phyloP scores from a whole-genome alignment of 2,888 invertebrate species.

The Chymomyza amoena region DNA sequence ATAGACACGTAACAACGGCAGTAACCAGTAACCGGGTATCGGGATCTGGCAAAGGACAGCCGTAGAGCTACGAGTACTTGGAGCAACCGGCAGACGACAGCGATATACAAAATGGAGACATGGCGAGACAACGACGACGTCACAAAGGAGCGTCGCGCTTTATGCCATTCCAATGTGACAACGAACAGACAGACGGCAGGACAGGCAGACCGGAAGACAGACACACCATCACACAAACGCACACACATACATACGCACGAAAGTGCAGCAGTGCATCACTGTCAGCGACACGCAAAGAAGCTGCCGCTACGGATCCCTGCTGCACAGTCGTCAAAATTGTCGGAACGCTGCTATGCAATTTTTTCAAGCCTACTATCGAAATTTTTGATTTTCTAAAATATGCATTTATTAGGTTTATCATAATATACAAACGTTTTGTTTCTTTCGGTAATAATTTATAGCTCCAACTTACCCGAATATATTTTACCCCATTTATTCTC shows the following conservation, averaged over 20 bases:
- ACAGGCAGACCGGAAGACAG: slow-evolving; percentile 15
- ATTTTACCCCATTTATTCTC: too few species aligned
- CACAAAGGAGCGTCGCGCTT: not conserved
- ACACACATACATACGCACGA: slow-evolving; percentile 1
- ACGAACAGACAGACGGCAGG: slow-evolving; percentile 13
- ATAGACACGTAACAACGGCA: not conserved
- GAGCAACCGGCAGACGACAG: slow-evolving; percentile 18
- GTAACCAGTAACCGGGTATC: not conserved
- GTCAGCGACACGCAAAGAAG: slow-evolving; percentile 27
- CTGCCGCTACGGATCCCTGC: not conserved
- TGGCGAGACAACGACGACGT: not conserved
- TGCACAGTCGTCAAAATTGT: not conserved
- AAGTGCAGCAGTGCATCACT: slow-evolving; percentile 37
- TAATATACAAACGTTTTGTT: too few species aligned
- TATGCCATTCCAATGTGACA: not conserved
- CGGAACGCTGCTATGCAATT: not conserved
- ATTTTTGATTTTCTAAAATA: not conserved
- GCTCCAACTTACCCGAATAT: too few species aligned
- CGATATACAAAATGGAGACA: not conserved
- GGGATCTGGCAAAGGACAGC: not conserved
- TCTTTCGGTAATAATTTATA: too few species aligned
- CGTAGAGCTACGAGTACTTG: slow-evolving; percentile 2
- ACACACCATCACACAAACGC: slow-evolving; percentile 18
- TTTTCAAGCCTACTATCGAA: not conserved
- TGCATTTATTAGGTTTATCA: too few species aligned